phyloP scores from a whole-genome alignment of 2,113 vertebrate genomes.

The Clarias gariepinus region DNA sequence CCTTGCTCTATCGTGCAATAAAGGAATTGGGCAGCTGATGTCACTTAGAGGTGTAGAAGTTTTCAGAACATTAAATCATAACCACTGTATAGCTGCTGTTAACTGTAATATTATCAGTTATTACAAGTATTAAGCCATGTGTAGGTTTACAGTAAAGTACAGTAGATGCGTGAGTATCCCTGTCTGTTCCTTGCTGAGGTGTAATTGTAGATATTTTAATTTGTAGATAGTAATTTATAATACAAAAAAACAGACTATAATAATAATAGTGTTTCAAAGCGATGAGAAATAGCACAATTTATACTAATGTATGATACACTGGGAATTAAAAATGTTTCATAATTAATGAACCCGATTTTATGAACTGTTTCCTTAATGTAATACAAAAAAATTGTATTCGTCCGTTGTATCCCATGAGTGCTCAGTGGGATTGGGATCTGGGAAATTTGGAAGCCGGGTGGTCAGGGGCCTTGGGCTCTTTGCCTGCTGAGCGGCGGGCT shows the following conservation, averaged over 20 bases:
- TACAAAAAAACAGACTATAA: background rate
- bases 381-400: too few species aligned
- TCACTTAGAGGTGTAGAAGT: background rate
- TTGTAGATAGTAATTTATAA: slow-evolving; percentile 23
- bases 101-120: background rate
- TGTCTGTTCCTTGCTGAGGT: background rate
- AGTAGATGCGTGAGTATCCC: background rate
- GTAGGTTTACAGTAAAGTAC: background rate
- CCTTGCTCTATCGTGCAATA: background rate
- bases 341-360: background rate
- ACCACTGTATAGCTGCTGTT: too few species aligned
- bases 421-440: too few species aligned
- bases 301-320: background rate
- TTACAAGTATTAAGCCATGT: background rate
- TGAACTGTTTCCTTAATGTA: too few species aligned
- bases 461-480: too few species aligned
- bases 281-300: slow-evolving; percentile 2
- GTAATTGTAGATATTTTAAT: slow-evolving; percentile 17
- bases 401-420: too few species aligned
- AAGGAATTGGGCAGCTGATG: background rate
- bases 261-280: background rate
- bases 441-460: too few species aligned
- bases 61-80: background rate
- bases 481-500: too few species aligned
- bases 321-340: background rate